Conservation (phyloP, 2,888 invertebrate genomes). For the Drosophila ustulata region DNA sequence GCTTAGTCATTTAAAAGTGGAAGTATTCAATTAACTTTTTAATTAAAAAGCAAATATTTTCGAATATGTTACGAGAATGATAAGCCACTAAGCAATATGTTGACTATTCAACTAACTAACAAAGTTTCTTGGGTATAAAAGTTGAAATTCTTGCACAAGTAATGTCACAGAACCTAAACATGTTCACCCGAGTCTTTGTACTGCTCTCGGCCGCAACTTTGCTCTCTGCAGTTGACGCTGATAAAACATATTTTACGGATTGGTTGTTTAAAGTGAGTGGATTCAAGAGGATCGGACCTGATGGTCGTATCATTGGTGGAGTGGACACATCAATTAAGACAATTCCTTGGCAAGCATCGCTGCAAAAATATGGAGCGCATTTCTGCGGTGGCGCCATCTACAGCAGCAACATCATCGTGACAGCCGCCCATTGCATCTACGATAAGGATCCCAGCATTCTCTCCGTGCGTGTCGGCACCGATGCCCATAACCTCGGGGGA, state of each 20-base stretch:
- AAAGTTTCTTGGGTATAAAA: constrained; percentile 1
- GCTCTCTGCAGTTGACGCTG: not conserved
- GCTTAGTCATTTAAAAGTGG: not conserved
- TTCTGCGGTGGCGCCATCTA: constrained; percentile 37
- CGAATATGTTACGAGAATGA: not conserved
- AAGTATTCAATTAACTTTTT: too few species aligned
- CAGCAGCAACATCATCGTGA: constrained; percentile 19
- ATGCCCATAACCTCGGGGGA: not conserved
- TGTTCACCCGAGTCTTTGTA: not conserved
- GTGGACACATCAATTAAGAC: not conserved
- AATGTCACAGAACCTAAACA: not conserved
- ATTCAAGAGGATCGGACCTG: not conserved
- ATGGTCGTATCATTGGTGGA: constrained; percentile 23
- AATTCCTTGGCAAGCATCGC: constrained; percentile 36
- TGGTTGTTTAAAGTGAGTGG: too few species aligned
- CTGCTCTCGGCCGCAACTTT: constrained; percentile 2
- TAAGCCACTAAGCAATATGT: constrained; percentile 17
- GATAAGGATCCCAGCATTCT: not conserved
- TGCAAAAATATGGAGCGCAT: constrained; percentile 1
- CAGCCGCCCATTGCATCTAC: constrained; percentile 31
- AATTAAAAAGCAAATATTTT: constrained; percentile 6
- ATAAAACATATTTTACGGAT: not conserved
- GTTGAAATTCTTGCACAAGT: not conserved
- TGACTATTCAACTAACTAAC: constrained; percentile 2
- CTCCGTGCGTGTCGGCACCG: constrained; percentile 13